phyloP scores from a whole-genome alignment of 2,888 invertebrate species.

The Nymphalis polychloros region DNA sequence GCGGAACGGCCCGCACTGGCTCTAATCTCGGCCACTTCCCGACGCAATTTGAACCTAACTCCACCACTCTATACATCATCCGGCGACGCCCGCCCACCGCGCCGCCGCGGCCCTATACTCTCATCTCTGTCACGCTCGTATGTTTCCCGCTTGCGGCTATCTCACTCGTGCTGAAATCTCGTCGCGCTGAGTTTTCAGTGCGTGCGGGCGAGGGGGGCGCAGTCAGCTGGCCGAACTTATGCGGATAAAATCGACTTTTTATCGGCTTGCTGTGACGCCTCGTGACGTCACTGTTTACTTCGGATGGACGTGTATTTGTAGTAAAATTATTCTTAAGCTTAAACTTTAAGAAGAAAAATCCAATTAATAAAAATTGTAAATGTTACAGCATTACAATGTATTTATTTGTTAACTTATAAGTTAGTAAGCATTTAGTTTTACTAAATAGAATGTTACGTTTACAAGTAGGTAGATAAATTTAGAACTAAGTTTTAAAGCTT shows the following conservation, averaged over 20 bases:
- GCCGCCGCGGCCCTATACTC: constrained; percentile 58
- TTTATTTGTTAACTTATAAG: too few species aligned
- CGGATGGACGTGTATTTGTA: constrained; percentile 47
- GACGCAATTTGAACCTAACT: constrained; percentile 88
- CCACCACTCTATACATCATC: constrained; percentile 88
- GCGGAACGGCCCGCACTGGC: constrained; percentile 84
- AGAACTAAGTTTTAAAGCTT: constrained; percentile 10
- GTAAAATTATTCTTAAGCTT: constrained; percentile 10
- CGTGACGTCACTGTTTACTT: constrained; percentile 82
- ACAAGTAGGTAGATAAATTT: not conserved
- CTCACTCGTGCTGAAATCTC: constrained; percentile 70
- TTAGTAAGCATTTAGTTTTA: not conserved
- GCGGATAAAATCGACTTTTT: constrained; percentile 82
- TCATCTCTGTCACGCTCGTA: constrained; percentile 52
- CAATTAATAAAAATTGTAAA: not conserved
- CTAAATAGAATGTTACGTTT: not conserved
- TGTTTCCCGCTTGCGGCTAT: constrained; percentile 43
- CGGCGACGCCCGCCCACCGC: constrained; percentile 78
- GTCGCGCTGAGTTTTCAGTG: constrained; percentile 71
- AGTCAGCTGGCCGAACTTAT: constrained; percentile 82
- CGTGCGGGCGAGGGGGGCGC: constrained; percentile 63
- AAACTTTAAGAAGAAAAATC: not conserved
- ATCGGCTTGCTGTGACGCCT: constrained; percentile 77
- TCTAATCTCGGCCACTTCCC: constrained; percentile 89
- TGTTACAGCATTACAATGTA: not conserved